A percentile compares a stretch with the other conserved stretches of the same genome.
phyloP scores from a whole-genome alignment of 2,888 invertebrate species.

The Synanthedon andrenaeformis region DNA sequence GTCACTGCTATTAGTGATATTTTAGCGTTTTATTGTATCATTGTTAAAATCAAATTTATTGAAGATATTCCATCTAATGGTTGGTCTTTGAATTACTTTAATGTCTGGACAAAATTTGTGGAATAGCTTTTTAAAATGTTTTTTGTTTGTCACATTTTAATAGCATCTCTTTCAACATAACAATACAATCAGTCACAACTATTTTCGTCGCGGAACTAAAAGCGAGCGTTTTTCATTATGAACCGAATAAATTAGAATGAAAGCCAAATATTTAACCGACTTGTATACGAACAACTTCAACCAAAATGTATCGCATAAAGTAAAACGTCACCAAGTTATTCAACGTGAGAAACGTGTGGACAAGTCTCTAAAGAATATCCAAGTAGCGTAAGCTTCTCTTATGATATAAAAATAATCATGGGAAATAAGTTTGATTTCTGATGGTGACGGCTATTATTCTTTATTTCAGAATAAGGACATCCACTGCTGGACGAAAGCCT shows the following conservation, averaged over 20 bases:
- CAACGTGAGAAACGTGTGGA: constrained; percentile 19
- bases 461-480: too few relatives aligned
- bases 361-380: constrained; percentile 7
- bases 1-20: too few relatives aligned
- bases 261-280: constrained; percentile 60
- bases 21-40: too few relatives aligned
- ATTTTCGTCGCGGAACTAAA: constrained; percentile 50
- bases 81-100: too few relatives aligned
- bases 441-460: too few relatives aligned
- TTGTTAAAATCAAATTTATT: too few relatives aligned
- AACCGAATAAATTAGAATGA: constrained; percentile 57
- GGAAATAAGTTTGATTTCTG: too few relatives aligned
- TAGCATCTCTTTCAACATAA: neutral
- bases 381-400: neutral
- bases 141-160: neutral
- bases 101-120: too few relatives aligned
- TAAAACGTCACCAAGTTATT: constrained; percentile 60
- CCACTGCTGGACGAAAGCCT: too few relatives aligned
- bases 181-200: constrained; percentile 40
- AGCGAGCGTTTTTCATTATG: constrained; percentile 32
- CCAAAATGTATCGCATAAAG: constrained; percentile 65
- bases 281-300: constrained; percentile 55
- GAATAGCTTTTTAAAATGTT: neutral
- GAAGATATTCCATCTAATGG: too few relatives aligned
- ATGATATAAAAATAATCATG: too few relatives aligned